Evolutionary conservation across 1,140 invertebrate species (phyloP).

Genomic region (Lepidurus couesii): DNA sequence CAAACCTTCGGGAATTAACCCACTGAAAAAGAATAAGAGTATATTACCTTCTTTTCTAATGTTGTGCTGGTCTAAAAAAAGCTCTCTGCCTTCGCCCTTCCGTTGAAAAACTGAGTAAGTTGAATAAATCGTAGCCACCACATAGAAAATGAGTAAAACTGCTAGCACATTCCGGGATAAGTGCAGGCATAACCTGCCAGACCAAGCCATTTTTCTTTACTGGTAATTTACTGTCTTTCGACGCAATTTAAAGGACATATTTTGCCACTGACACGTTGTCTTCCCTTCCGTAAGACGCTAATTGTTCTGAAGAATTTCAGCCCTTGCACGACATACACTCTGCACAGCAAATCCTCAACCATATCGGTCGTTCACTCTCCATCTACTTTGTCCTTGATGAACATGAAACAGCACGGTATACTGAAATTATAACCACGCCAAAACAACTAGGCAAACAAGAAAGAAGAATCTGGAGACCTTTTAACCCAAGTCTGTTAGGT

Average conservation of each 20-base stretch:
- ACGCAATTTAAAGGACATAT: too few relatives aligned
- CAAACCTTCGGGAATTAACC: not conserved
- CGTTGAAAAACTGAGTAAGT: not conserved
- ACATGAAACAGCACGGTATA: not conserved
- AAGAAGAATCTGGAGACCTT: too few relatives aligned
- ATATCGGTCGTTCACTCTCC: not conserved
- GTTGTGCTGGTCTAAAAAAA: not conserved
- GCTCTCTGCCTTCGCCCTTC: not conserved
- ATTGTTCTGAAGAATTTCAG: not conserved
- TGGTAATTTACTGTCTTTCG: too few relatives aligned
- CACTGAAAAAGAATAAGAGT: not conserved
- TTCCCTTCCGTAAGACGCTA: too few relatives aligned
- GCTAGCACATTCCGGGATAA: slow-evolving; percentile 5
- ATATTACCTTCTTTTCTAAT: not conserved
- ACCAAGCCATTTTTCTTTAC: not conserved
- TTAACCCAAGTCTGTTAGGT: not conserved
- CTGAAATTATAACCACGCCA: not conserved
- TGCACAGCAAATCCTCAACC: not conserved
- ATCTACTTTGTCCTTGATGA: not conserved
- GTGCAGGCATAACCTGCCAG: not conserved
- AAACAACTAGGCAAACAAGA: not conserved
- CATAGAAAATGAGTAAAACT: not conserved
- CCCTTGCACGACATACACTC: not conserved
- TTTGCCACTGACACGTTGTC: too few relatives aligned
- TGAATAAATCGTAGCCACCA: not conserved